phyloP scores from a whole-genome alignment of 1,140 invertebrate genomes.

The Heliothis subflexa region DNA sequence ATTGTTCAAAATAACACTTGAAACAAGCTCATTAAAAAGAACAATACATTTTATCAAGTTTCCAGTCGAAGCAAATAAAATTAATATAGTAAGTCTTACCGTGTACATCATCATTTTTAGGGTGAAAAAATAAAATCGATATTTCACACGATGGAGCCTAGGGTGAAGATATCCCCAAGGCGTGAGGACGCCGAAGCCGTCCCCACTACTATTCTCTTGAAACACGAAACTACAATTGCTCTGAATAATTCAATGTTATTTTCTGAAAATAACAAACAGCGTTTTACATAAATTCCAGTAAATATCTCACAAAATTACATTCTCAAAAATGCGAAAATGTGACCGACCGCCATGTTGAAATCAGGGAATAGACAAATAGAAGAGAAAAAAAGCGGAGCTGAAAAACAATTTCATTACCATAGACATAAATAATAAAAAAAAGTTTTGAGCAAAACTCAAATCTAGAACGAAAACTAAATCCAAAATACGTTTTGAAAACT shows the following conservation, averaged over 20 bases:
- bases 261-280: conserved; percentile 9
- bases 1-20: too few relatives aligned
- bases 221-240: conserved; percentile 17
- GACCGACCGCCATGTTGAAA: conserved; percentile 70
- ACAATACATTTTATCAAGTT: not conserved
- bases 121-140: conserved; percentile 65
- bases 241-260: not conserved
- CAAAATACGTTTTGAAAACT: too few relatives aligned
- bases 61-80: conserved; percentile 19
- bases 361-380: conserved; percentile 44
- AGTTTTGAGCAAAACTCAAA: too few relatives aligned
- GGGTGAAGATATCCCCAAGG: conserved; percentile 43
- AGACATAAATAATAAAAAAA: too few relatives aligned
- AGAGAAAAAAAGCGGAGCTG: too few relatives aligned
- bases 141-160: conserved; percentile 50
- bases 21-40: not conserved
- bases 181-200: conserved; percentile 51
- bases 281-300: conserved; percentile 9
- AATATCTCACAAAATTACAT: conserved; percentile 5
- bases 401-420: too few relatives aligned
- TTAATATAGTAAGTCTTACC: conserved; percentile 62
- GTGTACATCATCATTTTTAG: conserved; percentile 80
- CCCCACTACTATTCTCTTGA: conserved; percentile 1
- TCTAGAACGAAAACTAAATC: too few relatives aligned
- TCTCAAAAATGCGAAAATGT: conserved; percentile 55